Base-by-base conservation (phyloP, 2,888 invertebrate genomes). In the Cephonodes hylas region DNA sequence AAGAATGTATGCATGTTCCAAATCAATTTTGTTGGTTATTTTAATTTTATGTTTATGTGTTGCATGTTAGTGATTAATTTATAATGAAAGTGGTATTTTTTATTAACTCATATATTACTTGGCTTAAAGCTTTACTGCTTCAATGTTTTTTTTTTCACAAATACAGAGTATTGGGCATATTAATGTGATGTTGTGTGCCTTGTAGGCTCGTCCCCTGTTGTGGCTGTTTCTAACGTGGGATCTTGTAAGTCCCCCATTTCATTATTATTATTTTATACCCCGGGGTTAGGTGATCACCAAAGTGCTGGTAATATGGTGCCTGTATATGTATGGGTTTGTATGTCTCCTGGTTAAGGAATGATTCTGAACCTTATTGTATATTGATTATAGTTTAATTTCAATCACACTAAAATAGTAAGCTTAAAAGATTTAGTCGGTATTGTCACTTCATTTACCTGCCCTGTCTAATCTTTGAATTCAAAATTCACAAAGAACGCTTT, bases 211-310 rank as follows among this genome's bases (percentile, higher is more conserved):
- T 64, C 91, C 92, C 87, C 86, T 92, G 90, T 92, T 90, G 88
- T 92, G 91, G 92, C 91, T 89, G 92, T 89, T 92, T 86, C 92
- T 92, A 80, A 91, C 92, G 76, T 92, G 92, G 92, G 91, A 91
- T 88, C 83, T 91, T 76, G 91, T 92, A 91, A 92, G 92, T 92
- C 85, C 90, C 91, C 77, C 66, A 69, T 75, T 64, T 66, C 75
- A 74, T 77, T 77, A 76, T 79, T 78, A 74, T 77, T 81, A 63
- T 61, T 42, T 61, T 45, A 46, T 61, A 59, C 58, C 63, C 58
- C 18, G 53, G 53, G 53, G 31, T 18, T 53, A 53, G 53, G 15
- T 18, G 3, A 27, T 8, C 20, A 1, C 3, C 27, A 27, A 15
- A 10, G 53, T 10, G 53, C 15, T 31, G 15, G 31, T 18, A 1